Conservation (phyloP, 2,113 vertebrate genomes). For the Peromyscus californicus region DNA sequence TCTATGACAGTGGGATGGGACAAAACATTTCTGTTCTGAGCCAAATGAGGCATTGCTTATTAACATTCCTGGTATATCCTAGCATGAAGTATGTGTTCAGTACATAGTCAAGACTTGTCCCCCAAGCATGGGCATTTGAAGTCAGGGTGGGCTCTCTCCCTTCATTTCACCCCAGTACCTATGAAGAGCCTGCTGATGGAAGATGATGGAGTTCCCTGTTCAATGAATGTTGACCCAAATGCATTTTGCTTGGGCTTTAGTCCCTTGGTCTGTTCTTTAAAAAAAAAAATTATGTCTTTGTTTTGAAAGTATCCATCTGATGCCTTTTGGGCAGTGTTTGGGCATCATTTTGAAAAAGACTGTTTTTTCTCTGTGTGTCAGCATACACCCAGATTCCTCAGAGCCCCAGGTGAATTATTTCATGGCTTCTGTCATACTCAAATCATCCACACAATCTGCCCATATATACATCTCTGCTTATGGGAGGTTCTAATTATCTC, state of each 20-base stretch:
- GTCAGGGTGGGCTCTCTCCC: too few relatives aligned
- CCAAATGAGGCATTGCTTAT: not conserved
- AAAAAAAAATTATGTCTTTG: not conserved
- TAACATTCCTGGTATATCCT: not conserved
- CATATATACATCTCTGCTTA: not conserved
- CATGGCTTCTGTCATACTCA: not conserved
- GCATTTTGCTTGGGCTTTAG: not conserved
- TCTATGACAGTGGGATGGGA: not conserved
- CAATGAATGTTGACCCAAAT: not conserved
- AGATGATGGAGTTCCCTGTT: not conserved
- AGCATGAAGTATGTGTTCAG: not conserved
- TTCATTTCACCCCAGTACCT: not conserved
- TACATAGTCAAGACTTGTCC: not conserved
- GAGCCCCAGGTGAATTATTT: not conserved
- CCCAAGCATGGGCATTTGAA: not conserved
- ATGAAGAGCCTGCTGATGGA: not conserved
- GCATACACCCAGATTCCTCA: not conserved
- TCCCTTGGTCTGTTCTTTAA: not conserved
- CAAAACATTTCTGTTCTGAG: not conserved
- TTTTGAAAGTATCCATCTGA: not conserved
- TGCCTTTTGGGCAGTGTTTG: not conserved
- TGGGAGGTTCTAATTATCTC: conserved; percentile 34
- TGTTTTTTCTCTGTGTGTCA: not conserved
- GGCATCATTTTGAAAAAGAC: not conserved
- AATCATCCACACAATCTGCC: not conserved